These are phyloP conservation scores for Dasysyrphus tricinctus DNA, from an alignment of 2,888 invertebrate genomes.

Conservation along the genomic window DNA sequence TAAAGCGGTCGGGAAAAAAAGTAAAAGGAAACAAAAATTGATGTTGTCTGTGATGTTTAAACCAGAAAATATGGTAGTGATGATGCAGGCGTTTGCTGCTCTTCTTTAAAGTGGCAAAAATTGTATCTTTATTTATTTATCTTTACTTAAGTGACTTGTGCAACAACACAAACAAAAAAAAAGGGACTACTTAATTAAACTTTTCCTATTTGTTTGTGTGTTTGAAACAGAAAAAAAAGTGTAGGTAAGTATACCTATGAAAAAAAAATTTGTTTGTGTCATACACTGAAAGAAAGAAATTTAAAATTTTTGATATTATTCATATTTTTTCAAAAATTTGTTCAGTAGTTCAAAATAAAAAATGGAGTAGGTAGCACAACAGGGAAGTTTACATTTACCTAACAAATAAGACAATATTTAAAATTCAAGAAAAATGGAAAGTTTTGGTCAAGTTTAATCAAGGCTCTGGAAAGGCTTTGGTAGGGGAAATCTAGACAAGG, in stretches of 20 bases:
- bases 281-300: background rate
- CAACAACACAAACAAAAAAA: slow-evolving; percentile 8
- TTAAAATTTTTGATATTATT: background rate
- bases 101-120: slow-evolving; percentile 17
- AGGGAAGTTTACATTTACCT: no score
- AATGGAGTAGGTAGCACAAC: no score
- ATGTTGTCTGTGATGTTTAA: slow-evolving; percentile 13
- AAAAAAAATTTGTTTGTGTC: background rate
- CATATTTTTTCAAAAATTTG: no score
- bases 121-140: slow-evolving; percentile 21
- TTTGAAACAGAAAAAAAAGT: background rate
- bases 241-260: background rate
- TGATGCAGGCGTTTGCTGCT: background rate
- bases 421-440: no score
- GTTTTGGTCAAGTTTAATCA: no score
- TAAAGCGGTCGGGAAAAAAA: slow-evolving; percentile 14
- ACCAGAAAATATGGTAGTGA: slow-evolving; percentile 23
- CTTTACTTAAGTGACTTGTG: slow-evolving; percentile 22
- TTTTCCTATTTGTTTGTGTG: slow-evolving; percentile 4
- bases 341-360: no score
- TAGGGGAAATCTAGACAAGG: no score
- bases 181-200: slow-evolving; percentile 28
- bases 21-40: background rate
- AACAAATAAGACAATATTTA: no score
- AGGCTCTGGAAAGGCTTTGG: no score